Percentiles rank a stretch among this genome's conserved stretches.
Conservation (phyloP, 2,113 vertebrate genomes). For the Urocolius indicus region DNA sequence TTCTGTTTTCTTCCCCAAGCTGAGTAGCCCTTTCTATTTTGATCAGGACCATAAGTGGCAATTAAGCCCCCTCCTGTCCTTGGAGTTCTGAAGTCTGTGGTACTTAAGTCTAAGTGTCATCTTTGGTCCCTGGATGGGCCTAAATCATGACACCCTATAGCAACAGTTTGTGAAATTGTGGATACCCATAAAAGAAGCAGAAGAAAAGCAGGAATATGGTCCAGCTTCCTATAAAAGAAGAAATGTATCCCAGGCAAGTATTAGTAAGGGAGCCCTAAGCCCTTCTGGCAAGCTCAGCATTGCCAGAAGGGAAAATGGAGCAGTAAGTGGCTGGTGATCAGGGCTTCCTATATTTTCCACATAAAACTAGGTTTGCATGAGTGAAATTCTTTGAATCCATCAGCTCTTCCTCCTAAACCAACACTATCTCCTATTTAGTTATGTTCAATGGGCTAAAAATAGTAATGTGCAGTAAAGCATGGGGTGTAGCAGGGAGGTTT, state of each 20-base stretch:
- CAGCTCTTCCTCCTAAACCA: background rate
- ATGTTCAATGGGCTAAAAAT: background rate
- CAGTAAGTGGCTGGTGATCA: background rate
- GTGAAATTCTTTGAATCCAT: background rate
- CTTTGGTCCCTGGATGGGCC: no score
- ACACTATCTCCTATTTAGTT: background rate
- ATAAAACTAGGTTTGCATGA: background rate
- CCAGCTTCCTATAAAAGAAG: background rate
- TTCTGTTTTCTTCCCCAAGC: no score
- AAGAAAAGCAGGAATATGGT: background rate
- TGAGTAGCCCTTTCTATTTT: no score
- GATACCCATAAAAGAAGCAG: background rate
- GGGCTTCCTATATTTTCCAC: background rate
- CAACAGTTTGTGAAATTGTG: background rate
- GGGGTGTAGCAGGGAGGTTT: background rate
- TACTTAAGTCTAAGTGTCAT: no score
- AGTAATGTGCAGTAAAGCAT: rapidly evolving
- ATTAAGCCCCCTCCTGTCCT: no score
- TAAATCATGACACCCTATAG: background rate
- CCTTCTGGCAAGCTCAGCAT: background rate
- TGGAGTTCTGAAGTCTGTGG: no score
- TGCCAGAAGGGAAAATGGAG: background rate
- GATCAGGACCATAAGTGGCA: no score
- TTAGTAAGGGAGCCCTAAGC: background rate
- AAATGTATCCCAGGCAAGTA: background rate